phyloP scores from a whole-genome alignment of 1,140 invertebrate genomes.

The Hyphantria cunea region DNA sequence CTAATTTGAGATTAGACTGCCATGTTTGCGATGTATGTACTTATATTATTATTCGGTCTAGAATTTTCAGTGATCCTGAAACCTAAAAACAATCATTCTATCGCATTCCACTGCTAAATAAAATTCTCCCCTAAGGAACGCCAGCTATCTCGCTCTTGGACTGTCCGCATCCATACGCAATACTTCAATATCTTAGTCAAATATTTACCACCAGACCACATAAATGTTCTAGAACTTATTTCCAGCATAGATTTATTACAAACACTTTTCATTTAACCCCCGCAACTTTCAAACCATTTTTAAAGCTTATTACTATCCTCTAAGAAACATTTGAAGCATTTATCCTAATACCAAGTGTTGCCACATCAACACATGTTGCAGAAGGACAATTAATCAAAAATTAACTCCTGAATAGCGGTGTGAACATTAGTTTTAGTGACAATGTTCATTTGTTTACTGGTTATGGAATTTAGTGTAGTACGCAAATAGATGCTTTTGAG shows the following conservation, averaged over 20 bases:
- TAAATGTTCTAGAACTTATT: too few species aligned
- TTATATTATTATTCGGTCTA: too few species aligned
- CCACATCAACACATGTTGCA: constrained; percentile 23
- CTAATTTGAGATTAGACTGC: too few species aligned
- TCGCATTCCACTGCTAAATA: too few species aligned
- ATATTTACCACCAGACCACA: too few species aligned
- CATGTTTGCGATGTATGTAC: too few species aligned
- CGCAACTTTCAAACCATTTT: neutral
- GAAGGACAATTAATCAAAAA: constrained; percentile 54
- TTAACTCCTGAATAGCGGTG: constrained; percentile 40
- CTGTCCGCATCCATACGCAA: too few species aligned
- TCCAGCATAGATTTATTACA: neutral
- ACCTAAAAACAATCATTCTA: too few species aligned
- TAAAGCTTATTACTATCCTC: neutral
- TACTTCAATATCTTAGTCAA: too few species aligned
- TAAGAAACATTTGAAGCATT: neutral
- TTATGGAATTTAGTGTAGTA: constrained; percentile 26
- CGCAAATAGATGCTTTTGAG: constrained; percentile 1
- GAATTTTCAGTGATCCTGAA: too few species aligned
- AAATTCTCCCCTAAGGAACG: too few species aligned
- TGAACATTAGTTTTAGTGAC: constrained; percentile 53
- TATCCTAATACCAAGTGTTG: constrained; percentile 2
- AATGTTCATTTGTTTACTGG: constrained; percentile 49
- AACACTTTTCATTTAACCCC: neutral
- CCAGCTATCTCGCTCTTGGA: too few species aligned